Evolutionary conservation across 1,140 invertebrate genomes (phyloP), one percentile per base, ranked within the genome.

Genomic region (Diorhabda sublineata): DNA sequence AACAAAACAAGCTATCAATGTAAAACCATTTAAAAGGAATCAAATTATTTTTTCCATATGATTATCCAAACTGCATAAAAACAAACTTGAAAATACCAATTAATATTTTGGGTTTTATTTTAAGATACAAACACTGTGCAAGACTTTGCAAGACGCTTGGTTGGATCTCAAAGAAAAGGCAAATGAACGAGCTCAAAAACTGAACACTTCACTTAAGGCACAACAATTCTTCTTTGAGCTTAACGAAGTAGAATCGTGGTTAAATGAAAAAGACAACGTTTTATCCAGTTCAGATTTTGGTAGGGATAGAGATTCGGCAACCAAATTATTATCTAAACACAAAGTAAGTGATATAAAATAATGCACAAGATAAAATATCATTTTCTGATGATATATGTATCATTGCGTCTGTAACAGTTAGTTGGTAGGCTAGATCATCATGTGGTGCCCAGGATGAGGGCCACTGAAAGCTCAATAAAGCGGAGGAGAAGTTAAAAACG

Each of bases 181-280:
- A 2, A 84, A 85, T 11, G 89, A 91, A 70, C 84, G 94, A 42
- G 89, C 87, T 56, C 88, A 88, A 47, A 90, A 92, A 70, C 84
- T 98, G 44, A 94, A 97, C 76, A 84, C 94, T 42, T 94, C 94
- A 0, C 82, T 96, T 57, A 92, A 91, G 79, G 91, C 93, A 9
- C 95, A 97, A 82, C 92, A 95, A 84, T 95, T 93, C 82, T 89
- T 92, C 81, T 92, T 91, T 77, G 95, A 97, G 80, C 92, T 93
- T 4, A 89, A 90, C 69, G 96, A 98, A 84, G 91, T 97, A 71
- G 96, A 98, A 82, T 89, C 90, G 61, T 98, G 96, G 96, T 86
- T 98, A 62, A 88, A 88, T 56, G 95, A 97, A 83, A 93, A 93
- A 78, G 90, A 89, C 61, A 91, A 93, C 68, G 88, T 93, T 42